Percentiles rank a stretch among this genome's conserved stretches.
phyloP scores from a whole-genome alignment of 2,888 invertebrate species.

The Callimorpha dominula region DNA sequence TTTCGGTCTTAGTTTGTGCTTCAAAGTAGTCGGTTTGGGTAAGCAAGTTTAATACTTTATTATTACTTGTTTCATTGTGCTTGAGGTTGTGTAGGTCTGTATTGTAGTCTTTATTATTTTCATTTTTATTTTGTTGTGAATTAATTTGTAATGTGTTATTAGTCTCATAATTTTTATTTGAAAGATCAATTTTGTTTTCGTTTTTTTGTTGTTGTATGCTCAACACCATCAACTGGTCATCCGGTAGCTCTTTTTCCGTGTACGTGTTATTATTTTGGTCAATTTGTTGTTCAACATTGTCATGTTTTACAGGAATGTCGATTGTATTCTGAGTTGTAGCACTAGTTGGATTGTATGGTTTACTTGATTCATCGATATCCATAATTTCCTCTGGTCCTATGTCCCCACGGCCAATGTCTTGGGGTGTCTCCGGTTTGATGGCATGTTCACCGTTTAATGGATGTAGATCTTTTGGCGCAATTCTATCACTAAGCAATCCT shows the following conservation, averaged over 20 bases:
- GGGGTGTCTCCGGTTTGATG: conserved; percentile 25
- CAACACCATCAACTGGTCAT: conserved; percentile 13
- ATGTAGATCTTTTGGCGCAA: neutral
- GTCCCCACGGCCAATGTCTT: conserved; percentile 59
- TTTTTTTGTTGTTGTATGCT: conserved; percentile 34
- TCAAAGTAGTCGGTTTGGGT: neutral
- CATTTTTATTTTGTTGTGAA: neutral
- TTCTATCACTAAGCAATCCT: neutral
- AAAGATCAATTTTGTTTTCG: conserved; percentile 29
- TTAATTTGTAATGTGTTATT: neutral
- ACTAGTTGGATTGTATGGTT: conserved; percentile 9
- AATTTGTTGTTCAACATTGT: conserved; percentile 10
- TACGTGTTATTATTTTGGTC: conserved; percentile 23
- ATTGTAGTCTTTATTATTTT: neutral
- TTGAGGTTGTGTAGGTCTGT: neutral
- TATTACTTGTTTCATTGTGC: neutral
- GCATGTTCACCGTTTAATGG: conserved; percentile 8
- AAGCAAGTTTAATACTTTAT: neutral
- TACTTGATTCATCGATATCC: conserved; percentile 2
- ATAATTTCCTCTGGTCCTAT: conserved; percentile 52
- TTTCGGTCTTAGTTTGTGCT: neutral
- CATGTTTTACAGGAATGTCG: conserved; percentile 3
- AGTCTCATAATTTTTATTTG: neutral
- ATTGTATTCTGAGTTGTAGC: conserved; percentile 3
- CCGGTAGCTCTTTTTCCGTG: neutral